Evolutionary conservation across 2,113 vertebrate genomes (phyloP).

Genomic region (Castor canadensis): DNA sequence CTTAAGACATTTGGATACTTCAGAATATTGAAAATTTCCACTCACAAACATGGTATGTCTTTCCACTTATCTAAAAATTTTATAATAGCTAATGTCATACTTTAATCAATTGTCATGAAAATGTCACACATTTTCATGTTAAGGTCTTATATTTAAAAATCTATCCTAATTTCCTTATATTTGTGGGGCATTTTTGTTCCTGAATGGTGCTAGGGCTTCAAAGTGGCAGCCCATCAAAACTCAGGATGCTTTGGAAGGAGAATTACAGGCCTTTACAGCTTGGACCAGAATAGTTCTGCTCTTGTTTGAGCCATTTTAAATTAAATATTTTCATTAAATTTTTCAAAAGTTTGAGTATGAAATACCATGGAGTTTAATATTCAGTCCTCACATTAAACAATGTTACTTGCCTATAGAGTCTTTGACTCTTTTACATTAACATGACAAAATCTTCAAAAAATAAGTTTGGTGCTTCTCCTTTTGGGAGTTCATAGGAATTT

Average conservation of each 20-base stretch:
- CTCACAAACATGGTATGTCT: not conserved
- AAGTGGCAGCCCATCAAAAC: too few species aligned
- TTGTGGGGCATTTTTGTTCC: not conserved
- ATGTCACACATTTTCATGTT: not conserved
- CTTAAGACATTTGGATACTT: not conserved
- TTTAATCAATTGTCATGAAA: too few species aligned
- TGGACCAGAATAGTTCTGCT: too few species aligned
- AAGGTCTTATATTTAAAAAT: not conserved
- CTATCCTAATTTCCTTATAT: not conserved
- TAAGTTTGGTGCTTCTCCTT: not conserved
- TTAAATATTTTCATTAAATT: not conserved
- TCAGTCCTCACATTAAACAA: not conserved
- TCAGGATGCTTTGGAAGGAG: too few species aligned
- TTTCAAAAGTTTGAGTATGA: not conserved
- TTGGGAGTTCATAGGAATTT: not conserved
- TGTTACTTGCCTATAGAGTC: not conserved
- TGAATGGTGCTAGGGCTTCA: too few species aligned
- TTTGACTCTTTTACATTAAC: not conserved
- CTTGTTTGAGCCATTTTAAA: not conserved
- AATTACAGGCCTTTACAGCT: too few species aligned
- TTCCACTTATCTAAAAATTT: not conserved
- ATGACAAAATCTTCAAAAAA: not conserved
- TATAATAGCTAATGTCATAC: not conserved
- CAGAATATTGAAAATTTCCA: not conserved
- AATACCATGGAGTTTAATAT: not conserved